These are phyloP conservation scores for Thecophora atra DNA, from an alignment of 2,888 invertebrate genomes.

Conservation along the genomic window DNA sequence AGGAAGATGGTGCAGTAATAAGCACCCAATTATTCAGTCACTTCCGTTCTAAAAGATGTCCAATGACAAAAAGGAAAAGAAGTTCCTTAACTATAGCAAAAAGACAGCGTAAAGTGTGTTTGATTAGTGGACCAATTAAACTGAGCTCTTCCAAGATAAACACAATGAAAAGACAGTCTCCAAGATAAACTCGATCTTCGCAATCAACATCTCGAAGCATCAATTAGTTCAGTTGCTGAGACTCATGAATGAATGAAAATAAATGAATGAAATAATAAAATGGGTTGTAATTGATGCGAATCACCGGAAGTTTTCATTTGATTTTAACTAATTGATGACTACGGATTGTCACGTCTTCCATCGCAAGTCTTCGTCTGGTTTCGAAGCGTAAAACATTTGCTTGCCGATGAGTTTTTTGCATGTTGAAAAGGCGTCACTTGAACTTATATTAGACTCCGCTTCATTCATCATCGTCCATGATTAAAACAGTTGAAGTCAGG, in stretches of 20 bases:
- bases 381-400: too few relatives aligned
- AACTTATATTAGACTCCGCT: neutral
- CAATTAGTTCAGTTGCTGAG: conserved; percentile 1
- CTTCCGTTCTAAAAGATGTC: conserved; percentile 15
- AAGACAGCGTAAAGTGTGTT: neutral
- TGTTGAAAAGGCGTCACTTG: conserved; percentile 17
- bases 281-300: conserved; percentile 35
- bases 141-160: neutral
- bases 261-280: conserved; percentile 9
- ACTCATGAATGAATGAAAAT: conserved; percentile 1
- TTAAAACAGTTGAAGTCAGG: neutral
- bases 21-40: neutral
- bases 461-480: neutral
- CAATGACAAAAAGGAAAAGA: neutral
- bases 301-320: conserved; percentile 60
- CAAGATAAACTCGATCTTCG: neutral
- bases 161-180: conserved; percentile 16
- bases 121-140: conserved; percentile 9
- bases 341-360: neutral
- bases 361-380: too few relatives aligned
- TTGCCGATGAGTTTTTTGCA: too few relatives aligned
- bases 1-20: neutral
- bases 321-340: conserved; percentile 46
- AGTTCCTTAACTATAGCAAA: neutral
- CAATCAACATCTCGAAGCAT: neutral